Evolutionary conservation across 2,113 vertebrate genomes (phyloP), one percentile per base, ranked within the genome.

Genomic region (Anser brachyrhynchus): DNA sequence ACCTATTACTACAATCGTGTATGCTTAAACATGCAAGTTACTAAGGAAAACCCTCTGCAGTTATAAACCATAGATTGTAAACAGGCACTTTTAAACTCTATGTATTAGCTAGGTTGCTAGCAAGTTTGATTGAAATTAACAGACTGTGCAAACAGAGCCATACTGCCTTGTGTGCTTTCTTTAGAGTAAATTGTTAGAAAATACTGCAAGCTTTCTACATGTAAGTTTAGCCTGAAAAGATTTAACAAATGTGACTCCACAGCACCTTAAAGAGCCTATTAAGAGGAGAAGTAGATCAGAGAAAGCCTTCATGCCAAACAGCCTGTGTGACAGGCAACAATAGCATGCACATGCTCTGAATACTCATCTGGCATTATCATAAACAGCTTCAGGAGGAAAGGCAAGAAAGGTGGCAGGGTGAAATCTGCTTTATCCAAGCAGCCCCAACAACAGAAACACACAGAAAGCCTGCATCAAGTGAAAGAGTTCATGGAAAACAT

Each of bases 1-100:
- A 28, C 0, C 0, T 28, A n/a, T 58, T 73, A 33, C 20, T 75
- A 43, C 17, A 21, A 52, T 0, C 0, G 4, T 44, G 33, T 23
- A 8, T 49, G 6, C 21, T 61, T 44, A 43, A 67, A 73, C 11
- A 66, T 21, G 14, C 28, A 66, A 0, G 0, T 43, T 52, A 65
- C 39, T 37, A 44, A 41, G 39, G 21, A 89, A 92, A 90, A 69
- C 5, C 19, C 33, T 33, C 37, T 65, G 3, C 17, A 58, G 75
- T 84, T 87, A 22, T 61, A 76, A 94, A 49, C 29, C 41, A 41
- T 4, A 52, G 26, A 33, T 62, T 79, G 19, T 20, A 79, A 82
- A 18, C 49, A 82, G 44, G 26, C 1, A 2, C 35, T 66, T 70
- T 67, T 55, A 73, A 64, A 52, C 21, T 86, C n/a, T 25, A 22